Conservation (phyloP, 2,888 invertebrate species). For the Campaea margaritaria region DNA sequence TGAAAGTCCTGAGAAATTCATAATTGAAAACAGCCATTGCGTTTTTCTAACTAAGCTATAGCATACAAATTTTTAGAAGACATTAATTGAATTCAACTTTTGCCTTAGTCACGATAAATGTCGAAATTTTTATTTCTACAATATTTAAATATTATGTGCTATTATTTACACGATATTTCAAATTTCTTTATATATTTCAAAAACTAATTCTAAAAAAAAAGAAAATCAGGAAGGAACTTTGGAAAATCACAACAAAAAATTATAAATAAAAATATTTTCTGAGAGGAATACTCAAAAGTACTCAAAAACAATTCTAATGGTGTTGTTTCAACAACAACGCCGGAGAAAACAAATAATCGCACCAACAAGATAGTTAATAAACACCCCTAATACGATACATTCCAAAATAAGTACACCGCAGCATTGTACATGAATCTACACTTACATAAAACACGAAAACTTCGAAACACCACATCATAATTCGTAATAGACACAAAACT, state of each 20-base stretch:
- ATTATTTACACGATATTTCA: slow-evolving; percentile 36
- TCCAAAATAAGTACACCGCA: too few relatives aligned
- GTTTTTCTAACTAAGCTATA: not conserved
- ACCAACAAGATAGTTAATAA: too few relatives aligned
- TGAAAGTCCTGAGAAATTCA: slow-evolving; percentile 26
- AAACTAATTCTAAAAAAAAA: slow-evolving; percentile 44
- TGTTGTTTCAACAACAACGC: not conserved
- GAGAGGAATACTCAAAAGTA: not conserved
- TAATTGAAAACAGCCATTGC: slow-evolving; percentile 30
- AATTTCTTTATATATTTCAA: slow-evolving; percentile 21
- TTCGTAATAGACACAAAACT: slow-evolving; percentile 12
- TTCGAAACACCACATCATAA: slow-evolving; percentile 18
- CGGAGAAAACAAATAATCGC: too few relatives aligned
- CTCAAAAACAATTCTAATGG: not conserved
- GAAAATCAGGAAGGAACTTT: slow-evolving; percentile 73
- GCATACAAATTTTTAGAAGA: not conserved
- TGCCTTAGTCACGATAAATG: slow-evolving; percentile 4
- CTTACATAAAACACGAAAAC: not conserved
- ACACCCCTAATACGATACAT: not conserved
- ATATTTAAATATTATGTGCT: slow-evolving; percentile 36
- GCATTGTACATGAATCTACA: too few relatives aligned
- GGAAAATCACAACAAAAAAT: slow-evolving; percentile 53
- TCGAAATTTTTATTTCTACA: slow-evolving; percentile 15
- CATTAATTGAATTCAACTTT: slow-evolving; percentile 1
- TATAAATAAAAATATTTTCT: slow-evolving; percentile 37